phyloP scores from a whole-genome alignment of 2,113 vertebrate genomes.

The Ceuthmochares aereus region DNA sequence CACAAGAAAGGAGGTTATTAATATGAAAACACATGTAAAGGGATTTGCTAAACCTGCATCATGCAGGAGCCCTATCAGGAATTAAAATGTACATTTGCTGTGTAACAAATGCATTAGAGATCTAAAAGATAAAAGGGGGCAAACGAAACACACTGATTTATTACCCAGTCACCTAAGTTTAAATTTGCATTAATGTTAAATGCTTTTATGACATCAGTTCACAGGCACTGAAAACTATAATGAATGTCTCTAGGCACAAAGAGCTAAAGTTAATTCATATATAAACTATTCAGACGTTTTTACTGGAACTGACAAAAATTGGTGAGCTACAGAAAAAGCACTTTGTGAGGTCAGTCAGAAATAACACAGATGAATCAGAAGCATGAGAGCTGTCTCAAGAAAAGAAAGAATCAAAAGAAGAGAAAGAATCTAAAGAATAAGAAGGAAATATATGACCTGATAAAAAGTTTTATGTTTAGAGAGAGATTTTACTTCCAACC shows the following conservation, averaged over 20 bases:
- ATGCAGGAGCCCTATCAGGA: not conserved
- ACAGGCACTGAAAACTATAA: slow-evolving; percentile 14
- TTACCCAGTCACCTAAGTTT: slow-evolving; percentile 57
- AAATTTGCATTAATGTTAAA: slow-evolving; percentile 56
- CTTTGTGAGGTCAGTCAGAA: slow-evolving; percentile 52
- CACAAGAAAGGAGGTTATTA: not conserved
- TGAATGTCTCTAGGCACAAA: slow-evolving; percentile 34
- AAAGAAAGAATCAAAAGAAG: not conserved
- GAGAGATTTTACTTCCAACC: not conserved
- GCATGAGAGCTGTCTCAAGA: not conserved
- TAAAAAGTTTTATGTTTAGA: not conserved
- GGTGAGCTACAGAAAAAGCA: slow-evolving; percentile 45
- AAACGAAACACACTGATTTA: slow-evolving; percentile 10
- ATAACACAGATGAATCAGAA: slow-evolving; percentile 42
- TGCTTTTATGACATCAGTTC: slow-evolving; percentile 29
- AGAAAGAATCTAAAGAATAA: not conserved
- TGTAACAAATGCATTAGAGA: not conserved
- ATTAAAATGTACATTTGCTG: not conserved
- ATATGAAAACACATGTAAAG: not conserved
- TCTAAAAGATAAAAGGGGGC: not conserved
- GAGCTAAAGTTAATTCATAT: slow-evolving; percentile 22
- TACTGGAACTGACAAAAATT: slow-evolving; percentile 43
- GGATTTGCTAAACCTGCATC: not conserved
- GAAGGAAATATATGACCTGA: not conserved
- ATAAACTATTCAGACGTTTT: slow-evolving; percentile 38